Evolutionary conservation across 2,113 vertebrate species (phyloP).

Genomic region (Zosterops lateralis): DNA sequence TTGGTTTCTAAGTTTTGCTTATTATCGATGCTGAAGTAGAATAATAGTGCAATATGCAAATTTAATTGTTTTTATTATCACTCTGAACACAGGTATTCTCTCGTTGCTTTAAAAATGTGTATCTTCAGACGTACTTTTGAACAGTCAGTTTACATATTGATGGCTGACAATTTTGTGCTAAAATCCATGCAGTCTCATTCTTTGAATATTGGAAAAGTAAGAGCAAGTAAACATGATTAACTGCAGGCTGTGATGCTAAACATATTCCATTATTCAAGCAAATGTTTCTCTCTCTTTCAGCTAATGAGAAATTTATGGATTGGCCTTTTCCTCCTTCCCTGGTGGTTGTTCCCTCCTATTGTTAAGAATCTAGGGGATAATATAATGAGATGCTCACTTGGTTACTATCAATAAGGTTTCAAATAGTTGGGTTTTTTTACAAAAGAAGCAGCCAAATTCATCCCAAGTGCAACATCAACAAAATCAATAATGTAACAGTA

Average conservation of each 20-base stretch:
- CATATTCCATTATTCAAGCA: constrained; percentile 63
- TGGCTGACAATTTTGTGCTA: not conserved
- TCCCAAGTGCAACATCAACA: constrained; percentile 24
- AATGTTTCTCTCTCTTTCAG: constrained; percentile 42
- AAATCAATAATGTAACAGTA: constrained; percentile 11
- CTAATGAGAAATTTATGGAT: constrained; percentile 70
- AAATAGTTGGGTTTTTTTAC: not conserved
- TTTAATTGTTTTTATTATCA: not conserved
- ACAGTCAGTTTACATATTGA: not conserved
- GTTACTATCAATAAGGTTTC: constrained; percentile 50
- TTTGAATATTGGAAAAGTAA: constrained; percentile 34
- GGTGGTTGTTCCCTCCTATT: constrained; percentile 23
- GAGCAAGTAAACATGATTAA: constrained; percentile 62
- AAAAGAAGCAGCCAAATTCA: constrained; percentile 15
- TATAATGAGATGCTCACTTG: constrained; percentile 45
- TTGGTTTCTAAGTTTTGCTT: not conserved
- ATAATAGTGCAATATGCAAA: not conserved
- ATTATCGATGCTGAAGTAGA: not conserved
- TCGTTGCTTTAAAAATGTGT: not conserved
- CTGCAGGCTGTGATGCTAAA: constrained; percentile 57
- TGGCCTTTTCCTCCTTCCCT: constrained; percentile 43
- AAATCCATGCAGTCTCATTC: not conserved
- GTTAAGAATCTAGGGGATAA: constrained; percentile 31
- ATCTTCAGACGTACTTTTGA: not conserved
- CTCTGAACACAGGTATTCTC: not conserved